Conservation (phyloP, 2,888 invertebrate genomes). For the Scrobipalpa costella region DNA sequence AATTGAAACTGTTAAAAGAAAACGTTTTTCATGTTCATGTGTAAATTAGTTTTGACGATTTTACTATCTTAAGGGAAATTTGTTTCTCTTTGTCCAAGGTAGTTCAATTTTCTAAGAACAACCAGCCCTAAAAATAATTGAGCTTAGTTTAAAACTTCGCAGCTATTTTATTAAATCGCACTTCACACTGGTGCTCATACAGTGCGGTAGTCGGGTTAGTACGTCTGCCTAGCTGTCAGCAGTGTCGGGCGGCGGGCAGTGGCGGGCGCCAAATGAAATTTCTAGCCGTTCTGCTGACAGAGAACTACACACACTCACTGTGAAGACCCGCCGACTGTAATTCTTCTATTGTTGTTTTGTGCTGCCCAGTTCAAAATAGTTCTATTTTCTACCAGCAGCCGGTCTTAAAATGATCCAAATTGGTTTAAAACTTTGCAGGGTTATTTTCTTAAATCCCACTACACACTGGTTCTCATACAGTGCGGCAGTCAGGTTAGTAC, state of each 20-base stretch:
- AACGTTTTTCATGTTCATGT: no score
- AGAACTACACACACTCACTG: not conserved
- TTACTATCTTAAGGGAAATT: no score
- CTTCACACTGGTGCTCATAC: not conserved
- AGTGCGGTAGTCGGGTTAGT: conserved; percentile 4
- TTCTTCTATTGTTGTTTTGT: not conserved
- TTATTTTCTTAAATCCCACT: not conserved
- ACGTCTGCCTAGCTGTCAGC: not conserved
- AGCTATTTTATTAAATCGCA: not conserved
- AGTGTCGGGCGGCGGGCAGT: not conserved
- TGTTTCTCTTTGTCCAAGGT: no score
- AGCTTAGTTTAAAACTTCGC: no score
- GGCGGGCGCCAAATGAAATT: not conserved
- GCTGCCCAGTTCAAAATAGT: no score
- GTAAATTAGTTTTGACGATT: no score
- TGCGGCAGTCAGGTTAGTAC: conserved; percentile 1
- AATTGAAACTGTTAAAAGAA: no score
- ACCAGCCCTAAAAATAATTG: no score
- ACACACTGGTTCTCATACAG: not conserved
- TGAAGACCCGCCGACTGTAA: not conserved
- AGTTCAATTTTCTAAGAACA: no score
- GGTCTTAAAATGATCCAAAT: no score
- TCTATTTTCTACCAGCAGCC: no score
- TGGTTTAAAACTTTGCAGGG: not conserved
- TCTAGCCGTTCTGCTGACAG: not conserved